These are phyloP conservation scores for Falco berigora DNA, from an alignment of 2,797 vertebrate genomes.

Conservation along the genomic window DNA sequence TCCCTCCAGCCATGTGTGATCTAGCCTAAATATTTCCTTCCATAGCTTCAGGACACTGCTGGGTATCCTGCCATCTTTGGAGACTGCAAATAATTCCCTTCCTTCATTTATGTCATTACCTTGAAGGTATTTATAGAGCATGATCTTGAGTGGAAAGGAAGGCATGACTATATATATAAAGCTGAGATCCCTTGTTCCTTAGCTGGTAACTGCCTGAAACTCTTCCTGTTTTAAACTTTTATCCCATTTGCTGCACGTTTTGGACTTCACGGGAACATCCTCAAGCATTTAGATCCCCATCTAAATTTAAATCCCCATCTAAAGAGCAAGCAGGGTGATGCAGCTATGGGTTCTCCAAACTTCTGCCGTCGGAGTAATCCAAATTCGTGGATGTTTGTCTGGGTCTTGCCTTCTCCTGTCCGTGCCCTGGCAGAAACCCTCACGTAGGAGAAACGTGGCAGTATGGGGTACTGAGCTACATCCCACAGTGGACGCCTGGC, in stretches of 20 bases:
- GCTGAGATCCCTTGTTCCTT: conserved; percentile 19
- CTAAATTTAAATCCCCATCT: background rate
- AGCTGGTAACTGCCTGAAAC: background rate
- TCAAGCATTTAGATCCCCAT: background rate
- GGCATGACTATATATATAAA: conserved; percentile 42
- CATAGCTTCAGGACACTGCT: conserved; percentile 67
- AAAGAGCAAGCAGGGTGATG: background rate
- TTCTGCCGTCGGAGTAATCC: background rate
- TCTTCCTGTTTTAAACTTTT: background rate
- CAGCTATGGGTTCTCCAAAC: background rate
- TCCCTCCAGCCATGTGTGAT: background rate
- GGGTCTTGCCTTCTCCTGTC: background rate
- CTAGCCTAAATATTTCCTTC: conserved; percentile 59
- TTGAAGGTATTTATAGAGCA: conserved; percentile 66
- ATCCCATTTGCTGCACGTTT: background rate
- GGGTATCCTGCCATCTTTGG: conserved; percentile 59
- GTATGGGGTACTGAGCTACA: background rate
- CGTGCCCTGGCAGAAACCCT: background rate
- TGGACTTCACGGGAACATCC: background rate
- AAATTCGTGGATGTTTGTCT: background rate
- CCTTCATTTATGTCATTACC: conserved; percentile 68
- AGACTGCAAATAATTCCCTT: conserved; percentile 69
- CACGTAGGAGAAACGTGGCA: rapidly evolving
- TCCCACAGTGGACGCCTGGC: rapidly evolving
- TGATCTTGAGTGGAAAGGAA: conserved; percentile 39